phyloP scores from a whole-genome alignment of 2,888 invertebrate genomes.

The Clivina fossor region DNA sequence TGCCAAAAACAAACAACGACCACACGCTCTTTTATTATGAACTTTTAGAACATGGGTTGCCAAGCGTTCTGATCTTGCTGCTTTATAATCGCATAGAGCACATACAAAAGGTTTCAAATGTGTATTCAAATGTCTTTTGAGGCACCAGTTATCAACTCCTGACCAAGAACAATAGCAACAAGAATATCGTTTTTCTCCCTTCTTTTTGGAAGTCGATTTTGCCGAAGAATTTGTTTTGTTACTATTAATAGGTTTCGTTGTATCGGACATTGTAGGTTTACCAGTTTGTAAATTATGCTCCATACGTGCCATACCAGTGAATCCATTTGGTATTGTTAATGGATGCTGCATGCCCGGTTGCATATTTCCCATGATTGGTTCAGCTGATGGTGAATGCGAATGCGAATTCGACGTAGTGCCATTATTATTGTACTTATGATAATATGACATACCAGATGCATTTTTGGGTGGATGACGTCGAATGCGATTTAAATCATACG shows the following conservation, averaged over 20 bases:
- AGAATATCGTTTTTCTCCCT: constrained; percentile 57
- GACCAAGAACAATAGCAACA: constrained; percentile 93
- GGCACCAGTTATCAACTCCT: constrained; percentile 91
- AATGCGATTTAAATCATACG: constrained; percentile 82
- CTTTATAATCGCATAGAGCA: constrained; percentile 89
- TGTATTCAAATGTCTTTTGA: constrained; percentile 89
- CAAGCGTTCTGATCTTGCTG: constrained; percentile 85
- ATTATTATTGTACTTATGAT: constrained; percentile 51
- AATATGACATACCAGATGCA: constrained; percentile 57
- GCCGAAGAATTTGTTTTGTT: constrained; percentile 41
- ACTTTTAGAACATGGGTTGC: constrained; percentile 90
- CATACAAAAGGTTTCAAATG: constrained; percentile 91
- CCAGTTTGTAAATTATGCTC: constrained; percentile 33
- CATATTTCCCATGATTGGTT: constrained; percentile 40
- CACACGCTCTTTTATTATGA: constrained; percentile 88
- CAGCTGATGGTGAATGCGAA: constrained; percentile 45
- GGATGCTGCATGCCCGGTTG: constrained; percentile 27
- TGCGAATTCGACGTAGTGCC: constrained; percentile 43
- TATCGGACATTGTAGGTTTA: constrained; percentile 25
- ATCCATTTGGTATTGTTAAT: constrained; percentile 49
- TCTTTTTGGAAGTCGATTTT: constrained; percentile 49
- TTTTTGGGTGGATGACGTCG: constrained; percentile 65
- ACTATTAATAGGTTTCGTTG: constrained; percentile 32
- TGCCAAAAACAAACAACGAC: constrained; percentile 83
- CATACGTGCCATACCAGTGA: constrained; percentile 44